Base-by-base conservation (phyloP, 2,888 invertebrate species). In the Phorcus lineatus region DNA sequence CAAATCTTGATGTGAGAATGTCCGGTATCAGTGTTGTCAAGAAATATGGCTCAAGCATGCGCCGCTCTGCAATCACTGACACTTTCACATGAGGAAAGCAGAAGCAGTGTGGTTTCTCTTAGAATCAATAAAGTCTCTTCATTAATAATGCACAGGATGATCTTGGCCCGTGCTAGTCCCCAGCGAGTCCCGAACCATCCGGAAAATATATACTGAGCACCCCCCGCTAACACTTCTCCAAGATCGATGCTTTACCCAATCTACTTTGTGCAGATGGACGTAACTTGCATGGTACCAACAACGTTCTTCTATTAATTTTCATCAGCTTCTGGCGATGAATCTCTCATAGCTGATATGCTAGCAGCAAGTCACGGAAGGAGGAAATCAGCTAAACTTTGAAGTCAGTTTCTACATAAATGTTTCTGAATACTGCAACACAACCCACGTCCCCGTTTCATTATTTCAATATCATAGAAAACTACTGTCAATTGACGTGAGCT, bases 91-190 rank as follows among this genome's bases (percentile, higher is more conserved):
- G 19, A 36, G 24, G 19, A 57, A 57, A 57, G 57, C 19, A 24
- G 6, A 16, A 57, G 24, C 57, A 19, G 57, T 57, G 24, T 47
- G 47, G 47, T 47, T 47, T 19, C n/a, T 36, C 19, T 36, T 70
- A 36, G 36, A 70, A 70, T 70, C 70, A 36, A 70, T 70, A 70
- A 36, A 36, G 36, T 36, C 36, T 36, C 31, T 70, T 70, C 70
- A 70, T 70, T 70, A 70, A 70, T 40, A 70, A 70, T 70, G 70
- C 70, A 70, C 70, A 70, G 47, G 47, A 47, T 47, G 40, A 70
- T 70, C 70, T 70, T 40, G 70, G 70, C 70, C 70, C 40, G 70
- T 70, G 70, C 36, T 70, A 2, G n/a, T 19, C 36, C 70, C 57
- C 70, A 17, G 40, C 17, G 36, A 36, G 70, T 40, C 40, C n/a